Evolutionary conservation across 2,113 vertebrate species (phyloP).

Genomic region (Anolis carolinensis): DNA sequence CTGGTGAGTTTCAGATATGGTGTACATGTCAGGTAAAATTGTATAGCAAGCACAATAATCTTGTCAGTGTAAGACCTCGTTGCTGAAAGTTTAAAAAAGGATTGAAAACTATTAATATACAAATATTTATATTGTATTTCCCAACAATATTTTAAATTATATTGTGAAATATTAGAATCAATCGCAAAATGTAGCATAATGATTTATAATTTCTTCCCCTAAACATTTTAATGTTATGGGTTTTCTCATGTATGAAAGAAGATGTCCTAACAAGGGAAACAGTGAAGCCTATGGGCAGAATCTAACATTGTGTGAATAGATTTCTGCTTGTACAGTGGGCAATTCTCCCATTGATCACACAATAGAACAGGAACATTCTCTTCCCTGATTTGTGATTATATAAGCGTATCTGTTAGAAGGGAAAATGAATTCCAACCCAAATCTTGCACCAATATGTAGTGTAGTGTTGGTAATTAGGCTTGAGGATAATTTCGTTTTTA

Average conservation of each 20-base stretch:
- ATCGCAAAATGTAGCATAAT: not conserved
- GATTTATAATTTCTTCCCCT: not conserved
- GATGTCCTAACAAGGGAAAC: not conserved
- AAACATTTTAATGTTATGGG: not conserved
- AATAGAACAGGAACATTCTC: not conserved
- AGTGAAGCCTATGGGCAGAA: not conserved
- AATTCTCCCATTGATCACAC: not conserved
- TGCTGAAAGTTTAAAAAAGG: not conserved
- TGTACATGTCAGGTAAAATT: not conserved
- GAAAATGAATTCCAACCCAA: not conserved
- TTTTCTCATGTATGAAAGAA: not conserved
- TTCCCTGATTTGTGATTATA: not conserved
- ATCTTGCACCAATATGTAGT: not conserved
- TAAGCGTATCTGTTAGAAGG: not conserved
- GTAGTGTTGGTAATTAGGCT: no score
- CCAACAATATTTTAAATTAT: not conserved
- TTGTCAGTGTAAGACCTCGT: not conserved
- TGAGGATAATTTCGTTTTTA: no score
- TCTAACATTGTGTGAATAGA: no score
- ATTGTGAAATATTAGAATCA: not conserved
- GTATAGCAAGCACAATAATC: not conserved
- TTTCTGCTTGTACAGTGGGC: no score
- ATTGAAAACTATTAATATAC: not conserved
- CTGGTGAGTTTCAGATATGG: slow-evolving; percentile 52
- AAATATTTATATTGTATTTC: not conserved